These are phyloP conservation scores for Mayetiola destructor DNA, from an alignment of 2,888 invertebrate species.

Conservation along the genomic window DNA sequence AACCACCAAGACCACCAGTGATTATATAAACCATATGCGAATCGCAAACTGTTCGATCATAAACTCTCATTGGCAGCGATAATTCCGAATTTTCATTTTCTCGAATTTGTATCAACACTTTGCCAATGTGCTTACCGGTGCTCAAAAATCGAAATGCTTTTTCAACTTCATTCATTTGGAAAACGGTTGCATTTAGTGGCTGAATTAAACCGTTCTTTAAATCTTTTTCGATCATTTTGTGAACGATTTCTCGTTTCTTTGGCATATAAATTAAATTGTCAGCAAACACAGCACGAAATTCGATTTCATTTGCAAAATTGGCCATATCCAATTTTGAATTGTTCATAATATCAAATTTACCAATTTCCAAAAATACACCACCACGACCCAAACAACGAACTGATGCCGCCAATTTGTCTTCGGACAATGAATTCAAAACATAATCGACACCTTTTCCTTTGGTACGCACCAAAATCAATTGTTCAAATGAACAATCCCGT, in stretches of 20 bases:
- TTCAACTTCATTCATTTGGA: slow-evolving; percentile 50
- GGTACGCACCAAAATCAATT: slow-evolving; percentile 64
- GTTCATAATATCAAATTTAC: slow-evolving; percentile 63
- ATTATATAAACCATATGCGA: slow-evolving; percentile 40
- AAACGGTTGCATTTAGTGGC: slow-evolving; percentile 51
- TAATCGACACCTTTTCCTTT: slow-evolving; percentile 79
- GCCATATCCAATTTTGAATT: slow-evolving; percentile 52
- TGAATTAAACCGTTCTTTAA: slow-evolving; percentile 49
- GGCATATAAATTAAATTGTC: slow-evolving; percentile 44
- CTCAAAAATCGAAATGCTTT: slow-evolving; percentile 52
- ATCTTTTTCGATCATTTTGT: slow-evolving; percentile 43
- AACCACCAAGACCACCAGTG: slow-evolving; percentile 76
- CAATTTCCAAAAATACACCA: slow-evolving; percentile 71
- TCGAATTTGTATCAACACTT: slow-evolving; percentile 39
- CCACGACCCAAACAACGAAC: slow-evolving; percentile 43
- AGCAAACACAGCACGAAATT: slow-evolving; percentile 56
- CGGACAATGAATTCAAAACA: slow-evolving; percentile 80
- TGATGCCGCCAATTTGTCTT: slow-evolving; percentile 71
- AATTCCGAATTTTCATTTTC: slow-evolving; percentile 20
- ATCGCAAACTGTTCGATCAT: slow-evolving; percentile 28
- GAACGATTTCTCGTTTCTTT: slow-evolving; percentile 27
- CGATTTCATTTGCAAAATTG: slow-evolving; percentile 47
- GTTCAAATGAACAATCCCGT: slow-evolving; percentile 73
- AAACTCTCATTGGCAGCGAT: slow-evolving; percentile 26
- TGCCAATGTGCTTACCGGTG: slow-evolving; percentile 67